Base-by-base conservation (phyloP, 2,888 invertebrate genomes). In the Polyommatus icarus region DNA sequence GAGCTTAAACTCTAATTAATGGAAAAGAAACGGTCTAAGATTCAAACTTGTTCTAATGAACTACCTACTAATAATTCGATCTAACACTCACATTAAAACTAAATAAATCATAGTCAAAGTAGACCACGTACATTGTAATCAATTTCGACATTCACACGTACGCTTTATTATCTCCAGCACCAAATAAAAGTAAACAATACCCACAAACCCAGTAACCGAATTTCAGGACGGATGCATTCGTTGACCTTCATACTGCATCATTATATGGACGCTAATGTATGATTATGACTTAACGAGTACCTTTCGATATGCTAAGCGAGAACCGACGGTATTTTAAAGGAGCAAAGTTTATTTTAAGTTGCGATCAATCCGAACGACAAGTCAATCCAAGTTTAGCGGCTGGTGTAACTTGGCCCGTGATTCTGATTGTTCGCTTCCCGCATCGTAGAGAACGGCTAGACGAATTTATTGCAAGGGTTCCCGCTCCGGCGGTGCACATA, bases 231-330 rank as follows among this genome's bases (percentile, higher is more conserved):
- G 79, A 57, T 84, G 87, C 87, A 88, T 86, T 80, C 77, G 80
- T 81, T 88, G 90, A 81, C 90, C 91, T 90, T 89, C 88, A 88
- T 90, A 88, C 87, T 88, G 87, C 88, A 89, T 88, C 88, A 89
- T 90, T 90, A 90, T 86, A 84, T 89, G 89, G 88, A 88, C 87
- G 87, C 86, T 86, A 85, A 87, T 86, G 86, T 83, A 83, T 84
- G 82, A 86, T 86, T 84, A 87, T 84, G 80, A 85, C 85, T 84
- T 85, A 81, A 86, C 85, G 84, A 82, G 81, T 76, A 78, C 83
- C 81, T 46, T 50, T 82, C 84, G 84, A 84, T 85, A 78, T 81
- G 78, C 81, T 71, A 46, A 75, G 46, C 77, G 8, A 61, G 18
- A 29, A n/a, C 15, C 46, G 12, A 8, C 29, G 12, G 46, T 75